Evolutionary conservation across 2,888 invertebrate species (phyloP).

Genomic region (Ametastegia equiseti): DNA sequence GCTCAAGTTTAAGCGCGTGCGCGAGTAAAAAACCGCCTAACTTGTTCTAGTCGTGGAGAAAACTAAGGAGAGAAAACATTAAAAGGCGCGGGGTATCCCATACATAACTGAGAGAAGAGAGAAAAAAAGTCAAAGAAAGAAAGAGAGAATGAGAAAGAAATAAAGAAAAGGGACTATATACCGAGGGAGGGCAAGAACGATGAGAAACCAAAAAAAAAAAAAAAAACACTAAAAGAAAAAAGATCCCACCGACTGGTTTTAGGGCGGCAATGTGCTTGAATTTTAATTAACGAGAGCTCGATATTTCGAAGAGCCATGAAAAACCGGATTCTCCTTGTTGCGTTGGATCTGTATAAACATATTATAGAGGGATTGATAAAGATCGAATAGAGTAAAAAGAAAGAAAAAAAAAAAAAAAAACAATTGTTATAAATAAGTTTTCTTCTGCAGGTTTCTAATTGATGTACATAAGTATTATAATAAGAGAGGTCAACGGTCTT

Average conservation of each 20-base stretch:
- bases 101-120: not conserved
- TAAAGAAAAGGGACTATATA: constrained; percentile 10
- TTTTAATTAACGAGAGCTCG: constrained; percentile 41
- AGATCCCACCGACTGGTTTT: constrained; percentile 25
- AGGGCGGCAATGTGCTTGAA: constrained; percentile 43
- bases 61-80: constrained; percentile 12
- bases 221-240: not conserved
- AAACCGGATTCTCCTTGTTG: constrained; percentile 27
- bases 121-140: not conserved
- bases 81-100: not conserved
- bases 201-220: not conserved
- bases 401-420: too few relatives aligned
- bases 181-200: constrained; percentile 3
- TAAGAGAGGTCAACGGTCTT: too few relatives aligned
- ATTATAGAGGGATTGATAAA: not conserved
- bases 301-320: constrained; percentile 31
- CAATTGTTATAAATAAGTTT: too few relatives aligned
- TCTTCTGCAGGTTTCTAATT: too few relatives aligned
- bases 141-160: not conserved
- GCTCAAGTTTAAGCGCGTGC: too few relatives aligned
- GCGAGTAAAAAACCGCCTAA: not conserved
- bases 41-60: not conserved
- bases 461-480: too few relatives aligned
- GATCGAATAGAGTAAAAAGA: not conserved
- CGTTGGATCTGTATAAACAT: not conserved